These are phyloP conservation scores for Lepisosteus oculatus DNA, from an alignment of 2,113 vertebrate species.

Conservation along the genomic window DNA sequence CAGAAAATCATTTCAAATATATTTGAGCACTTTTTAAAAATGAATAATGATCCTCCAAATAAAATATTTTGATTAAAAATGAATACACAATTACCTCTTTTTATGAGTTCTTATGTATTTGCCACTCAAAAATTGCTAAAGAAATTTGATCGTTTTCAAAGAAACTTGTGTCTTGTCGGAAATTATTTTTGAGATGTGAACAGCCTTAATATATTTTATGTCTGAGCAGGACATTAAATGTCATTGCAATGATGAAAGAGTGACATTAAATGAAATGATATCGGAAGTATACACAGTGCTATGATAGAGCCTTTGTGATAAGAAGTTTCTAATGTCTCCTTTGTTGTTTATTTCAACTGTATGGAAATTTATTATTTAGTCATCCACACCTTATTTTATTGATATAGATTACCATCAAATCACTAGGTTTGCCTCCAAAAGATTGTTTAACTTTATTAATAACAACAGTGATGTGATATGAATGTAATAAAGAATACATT, in stretches of 20 bases:
- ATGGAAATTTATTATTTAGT: no score
- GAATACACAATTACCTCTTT: background rate
- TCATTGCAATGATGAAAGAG: background rate
- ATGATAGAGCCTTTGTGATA: no score
- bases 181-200: background rate
- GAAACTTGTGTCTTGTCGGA: background rate
- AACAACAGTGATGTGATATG: no score
- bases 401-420: no score
- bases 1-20: background rate
- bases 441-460: no score
- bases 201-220: constrained; percentile 2
- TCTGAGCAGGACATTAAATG: background rate
- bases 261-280: constrained; percentile 1
- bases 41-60: background rate
- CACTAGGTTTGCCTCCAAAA: no score
- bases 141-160: background rate
- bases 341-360: no score
- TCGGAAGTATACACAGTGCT: no score
- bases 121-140: background rate
- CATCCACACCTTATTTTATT: no score
- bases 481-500: no score
- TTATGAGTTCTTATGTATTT: background rate
- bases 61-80: background rate
- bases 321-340: no score
- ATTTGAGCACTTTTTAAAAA: background rate